Base-by-base conservation (phyloP, 2,797 vertebrate species). In the Lycodopsis pacificus region DNA sequence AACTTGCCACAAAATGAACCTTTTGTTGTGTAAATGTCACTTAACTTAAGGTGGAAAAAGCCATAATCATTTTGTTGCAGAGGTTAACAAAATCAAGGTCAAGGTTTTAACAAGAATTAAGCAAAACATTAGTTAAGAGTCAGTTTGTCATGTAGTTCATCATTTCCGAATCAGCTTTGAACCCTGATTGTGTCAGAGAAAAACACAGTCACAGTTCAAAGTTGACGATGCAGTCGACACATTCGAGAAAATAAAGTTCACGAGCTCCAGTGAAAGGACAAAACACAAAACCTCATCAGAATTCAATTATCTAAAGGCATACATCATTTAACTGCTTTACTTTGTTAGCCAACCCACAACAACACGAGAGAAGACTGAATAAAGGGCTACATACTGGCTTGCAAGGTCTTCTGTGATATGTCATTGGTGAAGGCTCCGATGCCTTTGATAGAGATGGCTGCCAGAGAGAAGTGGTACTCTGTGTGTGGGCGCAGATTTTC, bases 341-440 rank as follows among this genome's bases (percentile, higher is more conserved):
- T 73, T 87, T 76, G 84, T 91, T 92, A 91, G 64, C 42, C 40
- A 79, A 80, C 57, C 69, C 54, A 88, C 78, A 80, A 69, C 57
- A 77, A 87, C 42, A 87, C 6, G 36, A 73, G 38, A 78, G 46
- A 76, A 83, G 66, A 89, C 67, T 80, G 68, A 91, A 87, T 73
- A 81, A 90, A 82, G 63, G 69, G 77, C 74, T 96, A 99, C 98
- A 95, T 99, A 99, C 98, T 99, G 94, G 98, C 97, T 97, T 99
- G 98, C 89, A 97, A 95, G 79, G 98, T 99, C 95, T 95, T 98
- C 94, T 97, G 97, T 48, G 95, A 93, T 92, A 99, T 94, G 90
- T 97, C 96, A 85, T 97, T 96, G 91, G 98, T 99, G 95, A 97
- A 98, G 88, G 98, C 98, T 67, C 98, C 98, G 27, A 98, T 96